These are phyloP conservation scores for Gavia stellata DNA, from an alignment of 2,113 vertebrate species.

Conservation along the genomic window DNA sequence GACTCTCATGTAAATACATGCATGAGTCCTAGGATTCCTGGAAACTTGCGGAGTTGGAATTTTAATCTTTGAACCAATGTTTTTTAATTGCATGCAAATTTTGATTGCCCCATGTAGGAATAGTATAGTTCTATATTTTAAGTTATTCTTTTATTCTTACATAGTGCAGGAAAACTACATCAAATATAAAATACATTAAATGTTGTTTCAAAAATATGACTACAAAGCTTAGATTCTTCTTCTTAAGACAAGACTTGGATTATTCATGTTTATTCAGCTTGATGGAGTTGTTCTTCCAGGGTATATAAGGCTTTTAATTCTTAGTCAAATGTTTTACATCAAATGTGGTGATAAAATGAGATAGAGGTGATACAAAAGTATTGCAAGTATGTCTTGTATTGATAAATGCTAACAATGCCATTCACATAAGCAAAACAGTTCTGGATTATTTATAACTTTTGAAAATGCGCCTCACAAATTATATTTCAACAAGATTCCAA, in stretches of 20 bases:
- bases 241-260: background rate
- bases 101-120: background rate
- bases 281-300: background rate
- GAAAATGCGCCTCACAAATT: background rate
- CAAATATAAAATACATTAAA: background rate
- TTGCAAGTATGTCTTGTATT: background rate
- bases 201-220: background rate
- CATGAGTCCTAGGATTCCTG: background rate
- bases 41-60: background rate
- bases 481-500: background rate
- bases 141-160: background rate
- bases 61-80: background rate
- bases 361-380: background rate
- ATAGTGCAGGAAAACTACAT: background rate
- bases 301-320: background rate
- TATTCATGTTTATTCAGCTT: background rate
- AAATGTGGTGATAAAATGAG: background rate
- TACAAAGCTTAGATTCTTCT: background rate
- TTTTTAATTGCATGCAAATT: background rate
- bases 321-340: background rate
- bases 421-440: background rate
- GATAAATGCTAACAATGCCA: background rate
- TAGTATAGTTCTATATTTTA: background rate
- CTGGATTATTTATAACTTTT: background rate
- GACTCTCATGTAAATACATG: background rate